Conservation (phyloP, 2,888 invertebrate genomes). For the Bedellia somnulentella region DNA sequence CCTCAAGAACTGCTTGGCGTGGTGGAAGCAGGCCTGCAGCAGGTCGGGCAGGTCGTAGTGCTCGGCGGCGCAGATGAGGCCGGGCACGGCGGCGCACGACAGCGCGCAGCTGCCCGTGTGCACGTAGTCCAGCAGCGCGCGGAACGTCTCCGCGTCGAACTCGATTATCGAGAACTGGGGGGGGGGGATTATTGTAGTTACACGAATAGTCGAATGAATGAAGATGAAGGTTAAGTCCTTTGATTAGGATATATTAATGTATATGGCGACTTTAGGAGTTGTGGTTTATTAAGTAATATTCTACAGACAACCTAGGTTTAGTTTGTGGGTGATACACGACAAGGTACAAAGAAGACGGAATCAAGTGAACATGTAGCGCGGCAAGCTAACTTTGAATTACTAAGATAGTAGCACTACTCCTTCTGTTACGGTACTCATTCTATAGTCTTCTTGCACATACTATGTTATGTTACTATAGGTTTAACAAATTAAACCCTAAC, state of each 20-base stretch:
- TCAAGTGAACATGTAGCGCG: no score
- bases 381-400: no score
- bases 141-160: constrained; percentile 92
- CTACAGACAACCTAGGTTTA: no score
- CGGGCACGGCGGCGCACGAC: constrained; percentile 90
- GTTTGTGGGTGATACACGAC: no score
- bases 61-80: constrained; percentile 90
- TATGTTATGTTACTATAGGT: no score
- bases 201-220: not conserved
- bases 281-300: not conserved
- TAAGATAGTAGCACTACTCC: no score
- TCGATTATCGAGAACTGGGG: constrained; percentile 93
- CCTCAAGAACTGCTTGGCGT: constrained; percentile 89
- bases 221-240: not conserved
- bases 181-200: constrained; percentile 19
- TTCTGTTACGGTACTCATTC: no score
- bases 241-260: no score
- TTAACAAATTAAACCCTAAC: no score
- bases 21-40: constrained; percentile 92
- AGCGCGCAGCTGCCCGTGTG: constrained; percentile 92
- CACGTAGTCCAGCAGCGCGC: constrained; percentile 86
- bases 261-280: no score
- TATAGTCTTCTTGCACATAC: no score
- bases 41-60: constrained; percentile 92
- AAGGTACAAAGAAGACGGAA: no score